Base-by-base conservation (phyloP, 2,797 vertebrate genomes). In the Megalops cyprinoides region DNA sequence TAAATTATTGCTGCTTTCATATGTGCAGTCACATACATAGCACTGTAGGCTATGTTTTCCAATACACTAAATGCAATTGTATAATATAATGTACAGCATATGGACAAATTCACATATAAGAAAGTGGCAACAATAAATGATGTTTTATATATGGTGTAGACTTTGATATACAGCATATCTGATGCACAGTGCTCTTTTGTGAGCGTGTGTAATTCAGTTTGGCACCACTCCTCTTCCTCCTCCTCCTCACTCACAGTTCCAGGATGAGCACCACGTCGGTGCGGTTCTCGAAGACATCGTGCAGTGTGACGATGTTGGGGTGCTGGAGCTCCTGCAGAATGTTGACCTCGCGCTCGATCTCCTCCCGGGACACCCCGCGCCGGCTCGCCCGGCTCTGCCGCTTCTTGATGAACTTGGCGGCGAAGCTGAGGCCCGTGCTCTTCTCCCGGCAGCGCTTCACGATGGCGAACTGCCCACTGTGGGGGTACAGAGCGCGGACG, bases 371-470 rank as follows among this genome's bases (percentile, higher is more conserved):
- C 49, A 99, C 96, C 0, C 98, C 98, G 0, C 98, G 94, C 42
- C 96, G 93, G 92, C 98, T 98, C 81, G 89, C 95, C 1, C 88
- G 94, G 83, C 93, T 97, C 89, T 94, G 96, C 0, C 97, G 94
- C 89, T 99, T 99, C 91, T 98, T 99, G 86, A 99, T 98, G 92
- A 98, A 99, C 88, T 99, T 99, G 34, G 97, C 98, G 0, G 98
- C 98, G 0, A 92, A 99, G 42, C 96, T 95, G 0, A 84, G 1
- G 0, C 95, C 94, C 0, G 94, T 94, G 88, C 92, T 95, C 84
- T 92, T 98, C 88, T 99, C 97, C 53, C 79, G 90, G 83, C 97
- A 99, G 58, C 92, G 95, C 90, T 95, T 98, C 87, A 99, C 98
- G 0, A 99, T 93, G 6, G 98, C 98, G 90, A 99, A 99, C 90